Percentiles rank a stretch among this genome's conserved stretches.
phyloP scores from a whole-genome alignment of 2,797 vertebrate genomes.

The Micropoecilia bifurca region DNA sequence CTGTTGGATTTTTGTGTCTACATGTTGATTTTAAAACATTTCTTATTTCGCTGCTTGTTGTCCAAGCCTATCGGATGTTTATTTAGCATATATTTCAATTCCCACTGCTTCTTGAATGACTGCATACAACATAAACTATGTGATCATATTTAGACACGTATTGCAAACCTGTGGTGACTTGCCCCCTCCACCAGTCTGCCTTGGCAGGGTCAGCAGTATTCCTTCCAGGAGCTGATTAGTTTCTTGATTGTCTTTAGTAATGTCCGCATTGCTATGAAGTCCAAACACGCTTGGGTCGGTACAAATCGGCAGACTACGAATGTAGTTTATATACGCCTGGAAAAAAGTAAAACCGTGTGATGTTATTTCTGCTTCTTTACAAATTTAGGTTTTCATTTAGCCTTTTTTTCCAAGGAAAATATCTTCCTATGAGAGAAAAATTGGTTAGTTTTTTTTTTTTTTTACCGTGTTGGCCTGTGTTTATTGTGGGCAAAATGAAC shows the following conservation, averaged over 20 bases:
- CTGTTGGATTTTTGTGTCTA: not conserved
- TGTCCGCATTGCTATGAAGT: slow-evolving; percentile 93
- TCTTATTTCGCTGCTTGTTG: not conserved
- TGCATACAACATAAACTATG: not conserved
- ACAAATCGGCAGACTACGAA: slow-evolving; percentile 86
- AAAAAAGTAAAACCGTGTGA: slow-evolving; percentile 35
- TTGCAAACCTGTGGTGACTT: slow-evolving; percentile 90
- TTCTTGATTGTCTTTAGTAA: slow-evolving; percentile 95
- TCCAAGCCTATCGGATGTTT: not conserved
- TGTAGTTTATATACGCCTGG: slow-evolving; percentile 88
- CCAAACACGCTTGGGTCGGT: slow-evolving; percentile 91
- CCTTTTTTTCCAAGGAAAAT: not conserved
- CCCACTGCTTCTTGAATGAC: not conserved
- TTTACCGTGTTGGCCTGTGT: not conserved
- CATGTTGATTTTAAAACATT: not conserved
- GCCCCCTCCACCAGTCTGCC: slow-evolving; percentile 85
- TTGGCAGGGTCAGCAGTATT: slow-evolving; percentile 90
- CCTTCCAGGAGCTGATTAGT: slow-evolving; percentile 92
- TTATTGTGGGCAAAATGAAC: not conserved
- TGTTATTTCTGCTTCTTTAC: not conserved
- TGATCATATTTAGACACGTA: not conserved
- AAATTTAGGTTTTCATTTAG: not conserved
- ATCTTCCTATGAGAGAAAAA: not conserved
- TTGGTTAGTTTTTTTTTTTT: not conserved
- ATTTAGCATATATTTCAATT: not conserved